A percentile compares a stretch with the other conserved stretches of the same genome.
Conservation (phyloP, 2,113 vertebrate species). For the Hyla sarda region DNA sequence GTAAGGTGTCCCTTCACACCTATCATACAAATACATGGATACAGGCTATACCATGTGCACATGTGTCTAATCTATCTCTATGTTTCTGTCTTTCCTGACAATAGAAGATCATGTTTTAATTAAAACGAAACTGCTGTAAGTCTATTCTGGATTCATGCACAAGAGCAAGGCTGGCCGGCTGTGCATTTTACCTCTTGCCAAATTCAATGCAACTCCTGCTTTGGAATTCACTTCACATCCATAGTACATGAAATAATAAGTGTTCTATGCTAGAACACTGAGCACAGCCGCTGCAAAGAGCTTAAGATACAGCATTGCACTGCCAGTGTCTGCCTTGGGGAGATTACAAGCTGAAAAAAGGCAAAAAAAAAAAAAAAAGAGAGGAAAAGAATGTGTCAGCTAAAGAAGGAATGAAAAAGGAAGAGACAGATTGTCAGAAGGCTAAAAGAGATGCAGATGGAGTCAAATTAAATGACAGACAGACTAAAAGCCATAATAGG, state of each 20-base stretch:
- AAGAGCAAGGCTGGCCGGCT: slow-evolving; percentile 34
- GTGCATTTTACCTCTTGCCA: slow-evolving; percentile 53
- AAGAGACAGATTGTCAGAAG: slow-evolving; percentile 48
- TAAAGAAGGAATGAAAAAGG: slow-evolving; percentile 32
- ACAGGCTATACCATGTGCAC: slow-evolving; percentile 5
- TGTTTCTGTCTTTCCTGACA: slow-evolving; percentile 36
- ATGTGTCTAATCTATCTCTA: slow-evolving; percentile 26
- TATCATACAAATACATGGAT: slow-evolving; percentile 9
- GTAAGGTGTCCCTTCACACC: background rate
- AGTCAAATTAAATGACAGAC: slow-evolving; percentile 38
- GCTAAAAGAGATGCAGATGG: slow-evolving; percentile 49
- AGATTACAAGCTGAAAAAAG: slow-evolving; percentile 57
- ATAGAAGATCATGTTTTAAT: slow-evolving; percentile 45
- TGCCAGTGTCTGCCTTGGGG: slow-evolving; percentile 57
- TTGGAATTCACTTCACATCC: slow-evolving; percentile 56
- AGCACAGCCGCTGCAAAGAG: slow-evolving; percentile 57
- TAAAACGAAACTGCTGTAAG: slow-evolving; percentile 32
- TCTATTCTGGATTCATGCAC: slow-evolving; percentile 43
- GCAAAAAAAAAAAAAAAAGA: slow-evolving; percentile 36
- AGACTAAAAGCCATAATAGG: slow-evolving; percentile 27
- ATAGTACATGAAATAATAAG: slow-evolving; percentile 60
- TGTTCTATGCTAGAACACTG: slow-evolving; percentile 60
- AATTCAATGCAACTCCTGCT: slow-evolving; percentile 53
- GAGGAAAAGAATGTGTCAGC: slow-evolving; percentile 47
- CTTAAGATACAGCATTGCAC: slow-evolving; percentile 56